Percentiles rank a stretch among this genome's conserved stretches.
phyloP scores from a whole-genome alignment of 2,888 invertebrate genomes.

The Exocentrus adspersus region DNA sequence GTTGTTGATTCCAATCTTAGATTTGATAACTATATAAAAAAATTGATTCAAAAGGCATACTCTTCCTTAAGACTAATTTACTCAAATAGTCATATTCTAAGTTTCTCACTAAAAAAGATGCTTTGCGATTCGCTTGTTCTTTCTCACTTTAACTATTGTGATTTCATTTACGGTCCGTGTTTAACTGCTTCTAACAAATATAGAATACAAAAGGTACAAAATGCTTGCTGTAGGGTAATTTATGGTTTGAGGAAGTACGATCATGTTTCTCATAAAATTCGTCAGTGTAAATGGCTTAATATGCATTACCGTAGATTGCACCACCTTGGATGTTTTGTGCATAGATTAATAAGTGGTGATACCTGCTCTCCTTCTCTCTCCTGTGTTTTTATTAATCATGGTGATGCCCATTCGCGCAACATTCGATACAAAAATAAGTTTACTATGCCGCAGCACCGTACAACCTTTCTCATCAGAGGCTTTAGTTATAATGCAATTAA shows the following conservation, averaged over 20 bases:
- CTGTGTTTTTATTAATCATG: not conserved
- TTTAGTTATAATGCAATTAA: not conserved
- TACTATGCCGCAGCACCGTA: not conserved
- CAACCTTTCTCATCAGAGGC: not conserved
- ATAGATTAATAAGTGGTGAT: not conserved
- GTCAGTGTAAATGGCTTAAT: too few relatives aligned
- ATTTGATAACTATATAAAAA: not conserved
- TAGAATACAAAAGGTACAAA: not conserved
- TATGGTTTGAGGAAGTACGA: not conserved
- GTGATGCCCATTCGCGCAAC: not conserved
- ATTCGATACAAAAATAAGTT: not conserved
- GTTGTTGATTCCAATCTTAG: not conserved
- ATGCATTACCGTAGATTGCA: too few relatives aligned
- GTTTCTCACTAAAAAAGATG: not conserved
- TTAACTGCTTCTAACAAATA: not conserved
- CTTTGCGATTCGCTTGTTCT: not conserved
- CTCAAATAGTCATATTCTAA: not conserved
- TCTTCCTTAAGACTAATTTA: too few relatives aligned
- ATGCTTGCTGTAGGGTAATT: not conserved
- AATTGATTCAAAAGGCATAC: not conserved
- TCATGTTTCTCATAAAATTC: not conserved
- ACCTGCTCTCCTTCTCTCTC: not conserved
- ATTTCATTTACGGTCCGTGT: not conserved
- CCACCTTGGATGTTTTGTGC: not conserved
- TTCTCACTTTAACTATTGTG: not conserved